A percentile compares a stretch with the other conserved stretches of the same genome.
Evolutionary conservation across 2,797 vertebrate species (phyloP).

Genomic region (Muscicapa comitata): DNA sequence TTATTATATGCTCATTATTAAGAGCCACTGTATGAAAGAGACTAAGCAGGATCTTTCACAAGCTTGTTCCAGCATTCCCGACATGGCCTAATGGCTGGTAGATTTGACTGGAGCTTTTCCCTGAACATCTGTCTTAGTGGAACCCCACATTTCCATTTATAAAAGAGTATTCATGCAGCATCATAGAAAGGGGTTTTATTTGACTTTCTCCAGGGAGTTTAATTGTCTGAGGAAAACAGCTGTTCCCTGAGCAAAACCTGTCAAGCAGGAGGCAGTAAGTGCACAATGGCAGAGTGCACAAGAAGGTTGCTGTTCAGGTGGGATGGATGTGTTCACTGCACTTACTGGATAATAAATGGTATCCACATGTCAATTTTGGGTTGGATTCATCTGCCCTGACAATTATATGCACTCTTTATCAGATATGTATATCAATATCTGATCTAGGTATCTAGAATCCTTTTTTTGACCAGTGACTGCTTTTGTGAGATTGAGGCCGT

Average conservation of each 20-base stretch:
- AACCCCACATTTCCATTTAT: slow-evolving; percentile 28
- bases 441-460: not conserved
- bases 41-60: slow-evolving; percentile 35
- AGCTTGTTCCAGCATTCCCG: slow-evolving; percentile 40
- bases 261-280: not conserved
- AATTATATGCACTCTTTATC: not conserved
- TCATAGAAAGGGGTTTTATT: slow-evolving; percentile 38
- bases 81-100: slow-evolving; percentile 58
- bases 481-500: not conserved
- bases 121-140: slow-evolving; percentile 27
- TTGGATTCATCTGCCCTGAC: not conserved
- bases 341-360: not conserved
- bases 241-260: not conserved
- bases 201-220: not conserved
- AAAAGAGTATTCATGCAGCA: slow-evolving; percentile 46
- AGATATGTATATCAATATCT: not conserved
- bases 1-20: slow-evolving; percentile 71
- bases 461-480: not conserved
- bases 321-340: not conserved
- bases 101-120: slow-evolving; percentile 8
- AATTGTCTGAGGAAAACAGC: slow-evolving; percentile 40
- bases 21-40: slow-evolving; percentile 48
- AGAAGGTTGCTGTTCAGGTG: not conserved
- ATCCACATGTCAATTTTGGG: accelerated
- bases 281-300: not conserved